These are phyloP conservation scores for Planiliza haematocheilus DNA, from an alignment of 2,113 vertebrate genomes.

Conservation along the genomic window DNA sequence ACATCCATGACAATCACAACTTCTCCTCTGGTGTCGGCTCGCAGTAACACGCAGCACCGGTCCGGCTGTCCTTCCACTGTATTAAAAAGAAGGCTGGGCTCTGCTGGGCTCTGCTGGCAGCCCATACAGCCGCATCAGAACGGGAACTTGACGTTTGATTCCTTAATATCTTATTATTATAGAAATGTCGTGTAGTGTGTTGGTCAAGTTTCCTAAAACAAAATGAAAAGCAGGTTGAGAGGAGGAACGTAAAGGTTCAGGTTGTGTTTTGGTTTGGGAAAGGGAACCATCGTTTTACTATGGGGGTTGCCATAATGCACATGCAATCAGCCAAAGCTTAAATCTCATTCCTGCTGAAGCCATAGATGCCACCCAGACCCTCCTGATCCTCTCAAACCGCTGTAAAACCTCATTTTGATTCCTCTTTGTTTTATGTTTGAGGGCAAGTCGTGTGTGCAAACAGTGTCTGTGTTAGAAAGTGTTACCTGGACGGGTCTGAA, in stretches of 20 bases:
- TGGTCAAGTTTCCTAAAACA: not conserved
- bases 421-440: conserved; percentile 13
- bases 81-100: too few species aligned
- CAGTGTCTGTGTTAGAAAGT: not conserved
- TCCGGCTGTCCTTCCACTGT: not conserved
- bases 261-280: not conserved
- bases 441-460: not conserved
- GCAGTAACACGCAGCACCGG: not conserved
- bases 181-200: not conserved
- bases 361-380: conserved; percentile 42
- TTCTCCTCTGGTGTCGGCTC: not conserved
- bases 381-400: not conserved
- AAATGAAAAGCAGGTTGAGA: not conserved
- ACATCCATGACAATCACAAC: conserved; percentile 57
- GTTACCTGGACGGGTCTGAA: not conserved
- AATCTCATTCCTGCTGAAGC: conserved; percentile 49
- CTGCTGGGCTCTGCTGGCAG: too few species aligned
- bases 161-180: not conserved
- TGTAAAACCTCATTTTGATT: conserved; percentile 15
- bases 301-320: conserved; percentile 31
- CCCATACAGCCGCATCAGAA: conserved; percentile 9
- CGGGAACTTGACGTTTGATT: not conserved
- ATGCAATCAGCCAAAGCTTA: conserved; percentile 61
- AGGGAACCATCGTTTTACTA: not conserved
- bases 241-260: not conserved